Percentiles rank a stretch among this genome's conserved stretches.
These are phyloP conservation scores for Cyprinodon tularosa DNA, from an alignment of 2,113 vertebrate species.

Conservation along the genomic window DNA sequence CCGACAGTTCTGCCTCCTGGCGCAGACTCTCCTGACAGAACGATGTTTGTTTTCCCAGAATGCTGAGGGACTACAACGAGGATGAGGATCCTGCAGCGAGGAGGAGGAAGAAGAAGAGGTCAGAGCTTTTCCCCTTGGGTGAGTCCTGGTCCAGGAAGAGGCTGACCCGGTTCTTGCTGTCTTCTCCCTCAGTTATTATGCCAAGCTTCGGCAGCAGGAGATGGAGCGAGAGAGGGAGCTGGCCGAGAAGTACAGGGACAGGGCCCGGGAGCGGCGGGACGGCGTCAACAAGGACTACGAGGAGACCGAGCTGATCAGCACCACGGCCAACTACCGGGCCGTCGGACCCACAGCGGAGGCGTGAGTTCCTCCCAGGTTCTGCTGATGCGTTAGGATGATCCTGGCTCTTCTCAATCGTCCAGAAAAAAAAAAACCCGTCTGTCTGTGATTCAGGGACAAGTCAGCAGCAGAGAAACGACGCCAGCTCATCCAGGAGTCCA, in stretches of 20 bases:
- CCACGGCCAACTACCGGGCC: slow-evolving; percentile 95
- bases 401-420: no score
- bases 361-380: slow-evolving; percentile 55
- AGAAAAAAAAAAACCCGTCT: background rate
- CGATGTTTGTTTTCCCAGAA: slow-evolving; percentile 75
- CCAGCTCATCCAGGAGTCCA: slow-evolving; percentile 98
- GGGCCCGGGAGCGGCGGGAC: slow-evolving; percentile 92
- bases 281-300: slow-evolving; percentile 98
- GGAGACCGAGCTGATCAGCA: slow-evolving; percentile 96
- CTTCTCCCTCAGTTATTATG: slow-evolving; percentile 88
- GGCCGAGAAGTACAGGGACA: slow-evolving; percentile 95
- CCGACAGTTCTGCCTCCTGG: no score
- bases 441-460: slow-evolving; percentile 81
- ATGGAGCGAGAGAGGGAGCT: slow-evolving; percentile 93
- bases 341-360: slow-evolving; percentile 95
- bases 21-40: background rate
- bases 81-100: slow-evolving; percentile 98
- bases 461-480: slow-evolving; percentile 96
- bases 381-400: no score
- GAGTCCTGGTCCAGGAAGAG: background rate
- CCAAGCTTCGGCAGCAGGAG: slow-evolving; percentile 96
- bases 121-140: slow-evolving; percentile 5
- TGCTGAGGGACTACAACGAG: slow-evolving; percentile 98
- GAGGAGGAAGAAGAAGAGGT: slow-evolving; percentile 98
- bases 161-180: background rate